Base-by-base conservation (phyloP, 2,797 vertebrate genomes). In the Manis javanica region DNA sequence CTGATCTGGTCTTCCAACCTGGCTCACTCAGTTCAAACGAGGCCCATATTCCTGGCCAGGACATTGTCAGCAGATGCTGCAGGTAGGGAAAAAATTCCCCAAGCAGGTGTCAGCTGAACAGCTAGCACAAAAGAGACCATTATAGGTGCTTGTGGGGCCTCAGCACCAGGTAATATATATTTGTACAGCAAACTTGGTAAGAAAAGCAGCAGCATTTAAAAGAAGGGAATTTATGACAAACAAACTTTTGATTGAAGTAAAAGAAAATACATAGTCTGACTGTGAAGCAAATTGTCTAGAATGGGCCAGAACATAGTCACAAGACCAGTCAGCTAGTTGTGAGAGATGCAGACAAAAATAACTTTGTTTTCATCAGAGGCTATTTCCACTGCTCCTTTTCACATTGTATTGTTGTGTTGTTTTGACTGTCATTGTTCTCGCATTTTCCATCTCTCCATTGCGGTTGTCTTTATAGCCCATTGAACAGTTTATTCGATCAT, bases 271-370 rank as follows among this genome's bases (percentile, higher is more conserved):
- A 24, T 24, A 31, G 16, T 69, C 77, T 87, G 42, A 23, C 84
- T 93, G n/a, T 94, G 77, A 87, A 91, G 53, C 34, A 87, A 72
- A 24, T 86, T 75, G 59, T 90, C 74, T 63, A 59, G 82, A 81
- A 61, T 34, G 21, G 78, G 82, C 82, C 92, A 95, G 74, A 92
- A 87, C 46, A 81, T 42, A 23, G 74, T 97, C 93, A 90, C 69
- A 85, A 94, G 39, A 87, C 72, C 86, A 49, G 69, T 93, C 34
- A 78, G 34, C 72, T 90, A 74, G 78, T 57, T 85, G 68, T 31
- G 55, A 93, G 87, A 79, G 79, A 86, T 42, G 7, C 3, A 84
- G 88, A 93, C 61, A 92, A 82, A 94, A 95, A 71, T 61, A 96
- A 81, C 93, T 81, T n/a, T 2, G 1, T 49, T 93, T 86, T 96